Conservation (phyloP, 1,140 invertebrate species). For the Trichonephila clavipes region DNA sequence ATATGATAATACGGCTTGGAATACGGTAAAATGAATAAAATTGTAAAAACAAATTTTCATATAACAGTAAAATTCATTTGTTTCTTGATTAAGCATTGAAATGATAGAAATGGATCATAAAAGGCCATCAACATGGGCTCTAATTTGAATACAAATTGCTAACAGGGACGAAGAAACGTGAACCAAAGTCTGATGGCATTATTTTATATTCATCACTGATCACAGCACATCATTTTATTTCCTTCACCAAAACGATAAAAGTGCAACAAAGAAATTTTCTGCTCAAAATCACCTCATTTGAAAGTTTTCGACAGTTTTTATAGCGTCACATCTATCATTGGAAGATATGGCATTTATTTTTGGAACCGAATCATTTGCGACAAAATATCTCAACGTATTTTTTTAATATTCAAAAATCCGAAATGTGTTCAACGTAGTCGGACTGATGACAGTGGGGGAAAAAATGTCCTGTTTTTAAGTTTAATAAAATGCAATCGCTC, state of each 20-base stretch:
- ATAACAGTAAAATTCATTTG: no score
- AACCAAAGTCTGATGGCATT: neutral
- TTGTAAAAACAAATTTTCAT: no score
- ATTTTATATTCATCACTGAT: neutral
- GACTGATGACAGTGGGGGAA: neutral
- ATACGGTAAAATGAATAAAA: no score
- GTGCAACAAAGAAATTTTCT: neutral
- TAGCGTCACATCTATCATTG: neutral
- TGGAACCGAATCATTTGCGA: neutral
- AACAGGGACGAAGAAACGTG: neutral
- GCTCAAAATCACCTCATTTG: neutral
- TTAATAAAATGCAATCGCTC: slow-evolving; percentile 23
- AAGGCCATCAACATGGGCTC: neutral
- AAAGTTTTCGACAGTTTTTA: slow-evolving; percentile 27
- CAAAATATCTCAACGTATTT: neutral
- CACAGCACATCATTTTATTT: neutral
- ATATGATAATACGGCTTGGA: no score
- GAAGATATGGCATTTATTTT: neutral
- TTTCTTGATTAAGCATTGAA: neutral
- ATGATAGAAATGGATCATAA: neutral
- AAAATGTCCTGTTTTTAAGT: neutral
- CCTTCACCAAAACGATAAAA: neutral
- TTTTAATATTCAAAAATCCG: neutral
- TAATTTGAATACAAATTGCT: neutral
- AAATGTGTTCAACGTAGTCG: neutral